Evolutionary conservation across 2,888 invertebrate genomes (phyloP).

Genomic region (Ferdinandea cuprea): DNA sequence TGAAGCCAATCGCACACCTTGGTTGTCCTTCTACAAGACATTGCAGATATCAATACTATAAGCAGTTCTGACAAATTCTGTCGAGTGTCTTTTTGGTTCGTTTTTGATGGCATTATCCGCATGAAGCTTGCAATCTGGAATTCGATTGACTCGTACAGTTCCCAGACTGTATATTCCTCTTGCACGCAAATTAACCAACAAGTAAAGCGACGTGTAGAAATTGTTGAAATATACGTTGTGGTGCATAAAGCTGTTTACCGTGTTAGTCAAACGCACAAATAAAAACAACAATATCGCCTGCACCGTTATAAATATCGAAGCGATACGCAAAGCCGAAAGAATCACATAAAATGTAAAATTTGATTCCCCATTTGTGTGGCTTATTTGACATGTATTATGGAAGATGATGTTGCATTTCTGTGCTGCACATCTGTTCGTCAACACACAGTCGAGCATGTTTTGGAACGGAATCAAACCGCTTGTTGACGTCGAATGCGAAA

Average conservation of each 20-base stretch:
- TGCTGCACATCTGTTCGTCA: too few relatives aligned
- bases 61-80: neutral
- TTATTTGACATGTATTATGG: slow-evolving; percentile 3
- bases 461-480: too few relatives aligned
- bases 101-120: neutral
- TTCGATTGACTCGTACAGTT: slow-evolving; percentile 42
- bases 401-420: slow-evolving; percentile 1
- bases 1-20: slow-evolving; percentile 78
- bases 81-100: neutral
- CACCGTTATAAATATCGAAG: neutral
- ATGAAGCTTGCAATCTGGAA: slow-evolving; percentile 14
- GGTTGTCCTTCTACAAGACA: slow-evolving; percentile 79
- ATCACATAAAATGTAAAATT: slow-evolving; percentile 6
- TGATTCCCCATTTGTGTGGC: slow-evolving; percentile 2
- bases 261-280: neutral
- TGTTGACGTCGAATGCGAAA: too few relatives aligned
- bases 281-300: neutral
- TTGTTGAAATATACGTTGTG: slow-evolving; percentile 23
- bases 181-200: slow-evolving; percentile 32
- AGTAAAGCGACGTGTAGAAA: slow-evolving; percentile 35
- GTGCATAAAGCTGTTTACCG: neutral
- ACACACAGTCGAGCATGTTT: too few relatives aligned
- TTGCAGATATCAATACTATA: slow-evolving; percentile 64
- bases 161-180: slow-evolving; percentile 38
- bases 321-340: slow-evolving; percentile 4